A percentile compares a stretch with the other conserved stretches of the same genome.
phyloP scores from a whole-genome alignment of 2,888 invertebrate species.

The Nymphalis urticae region DNA sequence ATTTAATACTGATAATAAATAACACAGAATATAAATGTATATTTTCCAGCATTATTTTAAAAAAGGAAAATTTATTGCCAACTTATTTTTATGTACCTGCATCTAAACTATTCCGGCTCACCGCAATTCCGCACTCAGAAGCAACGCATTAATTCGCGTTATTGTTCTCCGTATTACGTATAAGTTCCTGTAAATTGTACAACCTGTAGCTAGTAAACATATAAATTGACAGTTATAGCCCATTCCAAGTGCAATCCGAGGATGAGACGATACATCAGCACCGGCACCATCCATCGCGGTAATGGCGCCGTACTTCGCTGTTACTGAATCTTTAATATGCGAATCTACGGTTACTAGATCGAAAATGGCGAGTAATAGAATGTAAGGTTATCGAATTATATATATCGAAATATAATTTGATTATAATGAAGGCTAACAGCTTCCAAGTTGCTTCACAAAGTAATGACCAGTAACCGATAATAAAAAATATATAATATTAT shows the following conservation, averaged over 20 bases:
- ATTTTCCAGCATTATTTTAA: background rate
- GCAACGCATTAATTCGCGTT: background rate
- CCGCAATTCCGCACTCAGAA: background rate
- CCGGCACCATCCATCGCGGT: slow-evolving; percentile 60
- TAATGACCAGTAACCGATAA: too few species aligned
- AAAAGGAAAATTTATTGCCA: background rate
- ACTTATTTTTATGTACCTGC: background rate
- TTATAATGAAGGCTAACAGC: too few species aligned
- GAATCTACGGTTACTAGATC: slow-evolving; percentile 33
- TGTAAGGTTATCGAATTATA: too few species aligned
- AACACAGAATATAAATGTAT: background rate
- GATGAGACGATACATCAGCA: slow-evolving; percentile 73
- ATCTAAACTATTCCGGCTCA: background rate
- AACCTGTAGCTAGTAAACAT: slow-evolving; percentile 15
- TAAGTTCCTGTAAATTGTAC: slow-evolving; percentile 10
- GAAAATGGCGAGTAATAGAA: slow-evolving; percentile 6
- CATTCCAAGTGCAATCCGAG: slow-evolving; percentile 56
- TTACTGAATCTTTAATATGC: slow-evolving; percentile 70
- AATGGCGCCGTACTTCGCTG: slow-evolving; percentile 63
- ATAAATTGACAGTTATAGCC: slow-evolving; percentile 40
- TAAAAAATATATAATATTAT: too few species aligned
- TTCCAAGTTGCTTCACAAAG: too few species aligned
- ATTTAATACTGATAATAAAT: background rate
- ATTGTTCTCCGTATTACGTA: background rate
- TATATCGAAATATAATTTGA: too few species aligned